Evolutionary conservation across 2,888 invertebrate species (phyloP), one percentile per base, ranked within the genome.

Genomic region (Oxystoma pomonae): DNA sequence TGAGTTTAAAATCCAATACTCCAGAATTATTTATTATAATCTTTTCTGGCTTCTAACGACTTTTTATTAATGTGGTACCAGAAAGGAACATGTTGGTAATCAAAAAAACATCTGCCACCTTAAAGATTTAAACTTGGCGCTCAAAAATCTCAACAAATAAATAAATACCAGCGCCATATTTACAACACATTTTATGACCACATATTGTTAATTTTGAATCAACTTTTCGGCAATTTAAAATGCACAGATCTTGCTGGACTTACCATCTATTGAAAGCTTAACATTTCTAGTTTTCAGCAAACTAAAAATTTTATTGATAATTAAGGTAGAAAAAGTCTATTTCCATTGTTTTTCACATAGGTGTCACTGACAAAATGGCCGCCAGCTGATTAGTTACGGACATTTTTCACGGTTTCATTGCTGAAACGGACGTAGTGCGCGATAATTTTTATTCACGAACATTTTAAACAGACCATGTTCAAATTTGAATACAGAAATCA

Each of bases 371-470:
- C 35, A 35, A 35, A 7, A 35, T 35, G 35, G 35, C 35, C 35
- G 35, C 3, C 35, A 35, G 35, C 73, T 75, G 74, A 76, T 71
- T 70, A 67, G 70, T 68, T 70, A 69, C 70, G 72, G 72, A 71
- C 69, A 69, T 69, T 68, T 67, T 65, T 57, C 22, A 19, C 55
- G 59, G 62, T 64, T 60, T 64, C 61, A 61, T 61, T 17, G 60
- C 52, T 64, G 67, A 69, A 63, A 64, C 59, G 35, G 35, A 3
- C 35, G 35, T n/a, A n/a, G n/a, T n/a, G n/a, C n/a, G n/a, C n/a
- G 35, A 35, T 12, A 35, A 3, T 35, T 7, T 3, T 7, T 35
- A 35, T 35, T 12, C 35, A 12, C 5, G 35, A 12, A 35, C 35
- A 35, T 35, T 35, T 12, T 7, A 3, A 35, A 35, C 3, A 12